Percentiles rank a stretch among this genome's conserved stretches.
phyloP scores from a whole-genome alignment of 2,113 vertebrate species.

The Actenoides lindsayi region DNA sequence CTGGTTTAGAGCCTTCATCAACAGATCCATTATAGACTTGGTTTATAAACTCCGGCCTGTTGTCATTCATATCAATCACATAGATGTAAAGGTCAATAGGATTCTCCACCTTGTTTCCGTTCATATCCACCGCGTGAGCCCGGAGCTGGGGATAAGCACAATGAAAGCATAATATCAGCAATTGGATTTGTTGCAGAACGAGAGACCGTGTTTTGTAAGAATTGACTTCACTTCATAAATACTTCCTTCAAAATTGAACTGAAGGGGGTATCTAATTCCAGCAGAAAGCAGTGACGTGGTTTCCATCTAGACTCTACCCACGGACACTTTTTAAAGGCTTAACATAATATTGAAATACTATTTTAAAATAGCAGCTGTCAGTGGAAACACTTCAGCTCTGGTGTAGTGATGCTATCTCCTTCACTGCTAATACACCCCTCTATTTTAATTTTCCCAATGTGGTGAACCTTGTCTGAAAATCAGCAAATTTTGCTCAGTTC shows the following conservation, averaged over 20 bases:
- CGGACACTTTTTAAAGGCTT: background rate
- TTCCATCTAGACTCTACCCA: background rate
- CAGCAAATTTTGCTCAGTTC: background rate
- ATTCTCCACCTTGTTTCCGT: constrained; percentile 97
- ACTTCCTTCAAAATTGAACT: background rate
- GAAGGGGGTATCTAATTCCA: background rate
- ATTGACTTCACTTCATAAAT: constrained; percentile 7
- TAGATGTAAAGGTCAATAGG: constrained; percentile 99
- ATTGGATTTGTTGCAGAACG: background rate
- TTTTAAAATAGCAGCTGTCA: background rate
- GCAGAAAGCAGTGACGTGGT: background rate
- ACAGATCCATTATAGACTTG: constrained; percentile 97
- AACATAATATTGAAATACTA: background rate
- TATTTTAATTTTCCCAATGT: background rate
- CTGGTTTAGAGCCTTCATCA: constrained; percentile 96
- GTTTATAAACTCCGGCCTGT: constrained; percentile 93
- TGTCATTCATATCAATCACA: constrained; percentile 99
- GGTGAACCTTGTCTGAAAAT: background rate
- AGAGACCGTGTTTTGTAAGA: background rate
- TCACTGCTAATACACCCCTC: background rate
- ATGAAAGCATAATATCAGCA: constrained; percentile 20
- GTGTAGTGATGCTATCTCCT: background rate
- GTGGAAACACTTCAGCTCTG: background rate
- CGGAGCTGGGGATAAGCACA: constrained; percentile 81
- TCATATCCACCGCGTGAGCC: constrained; percentile 97